Base-by-base conservation (phyloP, 2,113 vertebrate genomes). In the Bolborhynchus lineola region DNA sequence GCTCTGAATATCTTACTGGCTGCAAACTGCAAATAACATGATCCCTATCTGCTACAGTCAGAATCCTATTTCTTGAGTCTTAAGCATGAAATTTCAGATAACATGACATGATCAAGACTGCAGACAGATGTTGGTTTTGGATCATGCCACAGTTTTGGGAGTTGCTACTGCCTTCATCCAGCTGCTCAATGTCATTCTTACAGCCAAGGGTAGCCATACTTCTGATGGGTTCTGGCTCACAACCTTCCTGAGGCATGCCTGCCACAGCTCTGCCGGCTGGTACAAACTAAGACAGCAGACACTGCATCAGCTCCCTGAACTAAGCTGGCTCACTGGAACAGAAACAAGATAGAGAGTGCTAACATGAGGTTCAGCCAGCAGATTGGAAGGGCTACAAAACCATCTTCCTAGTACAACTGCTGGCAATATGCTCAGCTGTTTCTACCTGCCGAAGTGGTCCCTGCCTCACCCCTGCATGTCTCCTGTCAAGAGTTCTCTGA, bases 31-130 rank as follows among this genome's bases (percentile, higher is more conserved):
- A 87, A 78, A 47, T 9, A 82, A 46, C 42, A 33, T 37, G 64
- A 70, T 69, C 41, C 23, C n/a, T 70, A 60, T 46, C 69, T 93
- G 93, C 90, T 90, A 79, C 74, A 87, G 35, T 33, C n/a, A 87
- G 90, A 94, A 77, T 65, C 33, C 44, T 76, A 35, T 86, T 95
- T 90, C 92, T 88, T 21, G 15, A 35, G 44, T 42, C 44, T 72
- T 77, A 69, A 49, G 53, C 6, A 3, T 88, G 92, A 93, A 94
- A 94, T 88, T 72, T 57, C 2, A 82, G 75, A 69, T 47, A 90
- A 69, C 28, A 18, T 13, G 67, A 88, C 57, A 57, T 2, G 44
- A 92, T 70, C 62, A 28, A 91, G 69, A 82, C 39, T 52, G 62
- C 37, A 82, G 78, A 69, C 63, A 83, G 67, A 90, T 44, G 63